phyloP scores from a whole-genome alignment of 23 tunicate genomes.

The Halocynthia roretzi region DNA sequence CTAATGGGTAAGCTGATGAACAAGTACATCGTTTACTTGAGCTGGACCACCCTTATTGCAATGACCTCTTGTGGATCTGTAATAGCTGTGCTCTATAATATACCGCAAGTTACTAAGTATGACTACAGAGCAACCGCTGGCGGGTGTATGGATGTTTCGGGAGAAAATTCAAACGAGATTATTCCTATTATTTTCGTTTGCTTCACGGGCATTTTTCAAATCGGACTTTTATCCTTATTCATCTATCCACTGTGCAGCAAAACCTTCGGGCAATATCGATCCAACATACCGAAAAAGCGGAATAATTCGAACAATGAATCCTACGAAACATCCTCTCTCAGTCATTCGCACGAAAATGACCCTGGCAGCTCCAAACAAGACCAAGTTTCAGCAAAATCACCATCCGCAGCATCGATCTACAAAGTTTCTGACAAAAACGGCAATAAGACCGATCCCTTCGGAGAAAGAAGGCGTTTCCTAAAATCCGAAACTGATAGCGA shows the following conservation, averaged over 20 bases:
- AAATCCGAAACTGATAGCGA: slow-evolving; percentile 29
- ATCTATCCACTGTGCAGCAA: slow-evolving; percentile 45
- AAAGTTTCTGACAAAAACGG: not conserved
- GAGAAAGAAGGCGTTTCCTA: not conserved
- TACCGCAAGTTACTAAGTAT: slow-evolving; percentile 61
- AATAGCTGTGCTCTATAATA: slow-evolving; percentile 26
- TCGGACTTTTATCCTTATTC: slow-evolving; percentile 38
- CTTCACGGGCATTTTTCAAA: slow-evolving; percentile 19
- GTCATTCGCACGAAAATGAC: slow-evolving; percentile 15
- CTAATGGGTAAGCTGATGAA: slow-evolving; percentile 17
- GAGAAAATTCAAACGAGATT: slow-evolving; percentile 37
- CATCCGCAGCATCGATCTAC: not conserved
- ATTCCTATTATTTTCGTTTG: slow-evolving; percentile 16
- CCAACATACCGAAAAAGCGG: not conserved
- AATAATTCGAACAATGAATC: not conserved
- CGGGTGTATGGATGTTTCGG: slow-evolving; percentile 58
- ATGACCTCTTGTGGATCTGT: slow-evolving; percentile 19
- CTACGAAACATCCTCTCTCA: not conserved
- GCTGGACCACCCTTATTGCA: slow-evolving; percentile 26
- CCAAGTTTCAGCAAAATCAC: no score
- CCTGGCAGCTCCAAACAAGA: not conserved
- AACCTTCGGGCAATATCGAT: slow-evolving; percentile 13
- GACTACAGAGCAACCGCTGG: slow-evolving; percentile 41
- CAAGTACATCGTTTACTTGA: slow-evolving; percentile 24
- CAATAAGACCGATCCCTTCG: not conserved